Percentiles rank a stretch among this genome's conserved stretches.
These are phyloP conservation scores for Anabas testudineus DNA, from an alignment of 2,797 vertebrate genomes.

Conservation along the genomic window DNA sequence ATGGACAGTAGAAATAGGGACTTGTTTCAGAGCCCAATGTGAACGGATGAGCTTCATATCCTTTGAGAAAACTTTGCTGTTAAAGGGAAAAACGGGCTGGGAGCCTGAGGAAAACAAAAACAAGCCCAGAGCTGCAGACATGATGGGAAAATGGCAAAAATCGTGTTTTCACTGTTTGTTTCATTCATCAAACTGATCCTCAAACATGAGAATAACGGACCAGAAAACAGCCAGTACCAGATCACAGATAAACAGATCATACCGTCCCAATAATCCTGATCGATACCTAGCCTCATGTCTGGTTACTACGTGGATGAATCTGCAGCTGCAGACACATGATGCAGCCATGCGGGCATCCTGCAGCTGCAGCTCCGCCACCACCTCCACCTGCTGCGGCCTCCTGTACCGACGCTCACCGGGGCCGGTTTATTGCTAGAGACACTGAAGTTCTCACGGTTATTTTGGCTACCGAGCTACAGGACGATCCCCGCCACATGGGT, in stretches of 20 bases:
- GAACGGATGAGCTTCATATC: no score
- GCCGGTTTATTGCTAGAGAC: fast-evolving
- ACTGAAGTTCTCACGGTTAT: fast-evolving
- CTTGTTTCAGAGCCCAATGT: no score
- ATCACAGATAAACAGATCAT: fast-evolving
- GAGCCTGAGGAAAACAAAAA: no score
- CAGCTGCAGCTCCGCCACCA: slow-evolving; percentile 46
- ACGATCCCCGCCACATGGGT: background rate
- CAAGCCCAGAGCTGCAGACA: no score
- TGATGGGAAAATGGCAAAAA: no score
- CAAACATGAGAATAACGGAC: no score
- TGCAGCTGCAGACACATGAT: slow-evolving; percentile 56
- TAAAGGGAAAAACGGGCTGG: no score
- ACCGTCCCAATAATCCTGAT: background rate
- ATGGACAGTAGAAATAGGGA: no score
- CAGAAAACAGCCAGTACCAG: no score
- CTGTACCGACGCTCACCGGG: background rate
- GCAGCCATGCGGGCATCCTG: slow-evolving; percentile 70
- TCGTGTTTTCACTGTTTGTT: no score
- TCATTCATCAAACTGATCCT: no score
- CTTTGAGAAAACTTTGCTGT: no score
- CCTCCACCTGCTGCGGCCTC: slow-evolving; percentile 39
- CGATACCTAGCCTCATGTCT: slow-evolving; percentile 2
- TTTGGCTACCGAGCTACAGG: background rate
- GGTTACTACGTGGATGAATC: slow-evolving; percentile 15